Conservation (phyloP, 2,888 invertebrate species). For the Cheilosia vernalis region DNA sequence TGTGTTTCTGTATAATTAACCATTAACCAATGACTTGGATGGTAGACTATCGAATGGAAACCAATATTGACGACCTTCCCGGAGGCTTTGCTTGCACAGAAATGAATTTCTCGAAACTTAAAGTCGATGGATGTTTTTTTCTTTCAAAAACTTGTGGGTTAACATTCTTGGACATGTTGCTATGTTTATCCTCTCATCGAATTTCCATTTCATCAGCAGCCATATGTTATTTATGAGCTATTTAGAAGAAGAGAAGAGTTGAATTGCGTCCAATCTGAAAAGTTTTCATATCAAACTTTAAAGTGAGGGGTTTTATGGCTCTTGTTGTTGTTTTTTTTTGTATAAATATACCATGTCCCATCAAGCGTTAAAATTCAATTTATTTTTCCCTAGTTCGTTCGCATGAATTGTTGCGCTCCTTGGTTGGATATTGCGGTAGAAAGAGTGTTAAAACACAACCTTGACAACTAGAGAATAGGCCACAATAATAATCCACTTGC, state of each 20-base stretch:
- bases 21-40: too few relatives aligned
- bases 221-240: neutral
- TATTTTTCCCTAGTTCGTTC: conserved; percentile 37
- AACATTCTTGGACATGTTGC: too few relatives aligned
- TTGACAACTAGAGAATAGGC: conserved; percentile 29
- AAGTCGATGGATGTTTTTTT: too few relatives aligned
- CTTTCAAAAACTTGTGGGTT: too few relatives aligned
- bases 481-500: conserved; percentile 37
- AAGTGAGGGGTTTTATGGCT: conserved; percentile 6
- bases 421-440: conserved; percentile 2
- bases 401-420: neutral
- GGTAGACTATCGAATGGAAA: too few relatives aligned
- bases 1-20: neutral
- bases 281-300: conserved; percentile 8
- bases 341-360: conserved; percentile 33
- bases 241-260: too few relatives aligned
- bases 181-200: too few relatives aligned
- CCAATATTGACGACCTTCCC: too few relatives aligned
- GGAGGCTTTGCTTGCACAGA: too few relatives aligned
- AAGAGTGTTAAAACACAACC: conserved; percentile 11
- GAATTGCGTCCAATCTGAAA: neutral
- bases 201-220: too few relatives aligned
- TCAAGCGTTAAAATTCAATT: conserved; percentile 73
- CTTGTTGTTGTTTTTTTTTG: conserved; percentile 20
- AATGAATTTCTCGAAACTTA: too few relatives aligned